These are phyloP conservation scores for Pogonophryne albipinna DNA, from an alignment of 2,797 vertebrate species.

Conservation along the genomic window DNA sequence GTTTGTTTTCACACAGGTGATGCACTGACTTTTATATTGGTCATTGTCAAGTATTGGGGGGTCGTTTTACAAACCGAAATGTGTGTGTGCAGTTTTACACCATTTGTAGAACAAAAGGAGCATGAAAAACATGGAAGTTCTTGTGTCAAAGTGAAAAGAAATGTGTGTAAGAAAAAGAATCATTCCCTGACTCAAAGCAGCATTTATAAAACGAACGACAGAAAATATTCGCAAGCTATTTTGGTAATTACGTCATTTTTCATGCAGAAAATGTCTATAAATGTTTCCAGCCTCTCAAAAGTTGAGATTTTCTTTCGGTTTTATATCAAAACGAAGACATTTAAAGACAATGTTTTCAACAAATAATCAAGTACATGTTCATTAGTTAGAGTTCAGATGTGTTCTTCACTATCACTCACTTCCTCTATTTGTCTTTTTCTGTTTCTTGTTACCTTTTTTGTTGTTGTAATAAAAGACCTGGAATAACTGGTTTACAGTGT, in stretches of 20 bases:
- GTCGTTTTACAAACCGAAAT: slow-evolving; percentile 28
- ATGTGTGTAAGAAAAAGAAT: neutral
- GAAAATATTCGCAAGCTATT: no score
- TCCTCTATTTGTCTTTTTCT: neutral
- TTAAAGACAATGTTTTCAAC: no score
- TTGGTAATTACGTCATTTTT: no score
- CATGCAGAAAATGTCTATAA: no score
- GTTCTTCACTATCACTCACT: neutral
- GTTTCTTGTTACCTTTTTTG: slow-evolving; percentile 20
- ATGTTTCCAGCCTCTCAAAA: no score
- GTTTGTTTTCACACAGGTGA: slow-evolving; percentile 1
- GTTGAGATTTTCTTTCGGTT: no score
- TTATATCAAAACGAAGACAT: no score
- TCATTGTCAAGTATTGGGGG: slow-evolving; percentile 24
- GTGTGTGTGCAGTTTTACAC: slow-evolving; percentile 32
- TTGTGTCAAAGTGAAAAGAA: neutral
- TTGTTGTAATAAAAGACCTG: slow-evolving; percentile 35
- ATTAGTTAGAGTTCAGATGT: neutral
- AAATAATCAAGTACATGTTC: no score
- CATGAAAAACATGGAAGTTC: neutral
- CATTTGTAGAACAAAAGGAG: neutral
- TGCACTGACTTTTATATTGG: neutral
- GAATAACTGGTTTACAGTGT: slow-evolving; percentile 10
- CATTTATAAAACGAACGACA: no score
- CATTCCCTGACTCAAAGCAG: slow-evolving; percentile 18